Conservation (phyloP, 2,113 vertebrate genomes). For the Grammomys dolichurus region DNA sequence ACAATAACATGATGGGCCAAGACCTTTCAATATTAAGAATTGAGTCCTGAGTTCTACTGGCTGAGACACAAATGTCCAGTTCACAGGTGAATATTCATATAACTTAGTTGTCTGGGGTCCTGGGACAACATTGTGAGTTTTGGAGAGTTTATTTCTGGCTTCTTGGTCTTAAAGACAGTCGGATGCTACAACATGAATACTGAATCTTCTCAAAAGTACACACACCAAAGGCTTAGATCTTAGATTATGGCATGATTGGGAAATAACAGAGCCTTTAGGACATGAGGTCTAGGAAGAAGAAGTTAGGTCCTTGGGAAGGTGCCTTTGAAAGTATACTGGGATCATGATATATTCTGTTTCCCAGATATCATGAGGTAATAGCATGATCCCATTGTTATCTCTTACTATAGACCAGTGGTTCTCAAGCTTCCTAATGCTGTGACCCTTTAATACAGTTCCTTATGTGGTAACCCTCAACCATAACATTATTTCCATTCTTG, state of each 20-base stretch:
- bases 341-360: not conserved
- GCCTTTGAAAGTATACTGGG: not conserved
- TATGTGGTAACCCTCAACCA: not conserved
- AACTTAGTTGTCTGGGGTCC: not conserved
- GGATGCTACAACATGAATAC: not conserved
- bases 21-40: not conserved
- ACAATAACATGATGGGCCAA: not conserved
- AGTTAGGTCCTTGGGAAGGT: not conserved
- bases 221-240: not conserved
- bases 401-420: not conserved
- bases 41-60: not conserved
- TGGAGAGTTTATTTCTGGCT: not conserved
- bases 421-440: not conserved
- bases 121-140: not conserved
- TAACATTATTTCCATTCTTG: not conserved
- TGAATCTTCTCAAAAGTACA: not conserved
- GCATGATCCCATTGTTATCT: not conserved
- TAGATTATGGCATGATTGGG: too few species aligned
- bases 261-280: not conserved
- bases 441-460: not conserved
- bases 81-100: not conserved
- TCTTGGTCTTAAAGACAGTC: not conserved
- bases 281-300: not conserved
- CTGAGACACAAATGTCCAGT: not conserved
- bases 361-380: not conserved